A percentile compares a stretch with the other conserved stretches of the same genome.
phyloP scores from a whole-genome alignment of 2,113 vertebrate species.

The Mustela lutreola region DNA sequence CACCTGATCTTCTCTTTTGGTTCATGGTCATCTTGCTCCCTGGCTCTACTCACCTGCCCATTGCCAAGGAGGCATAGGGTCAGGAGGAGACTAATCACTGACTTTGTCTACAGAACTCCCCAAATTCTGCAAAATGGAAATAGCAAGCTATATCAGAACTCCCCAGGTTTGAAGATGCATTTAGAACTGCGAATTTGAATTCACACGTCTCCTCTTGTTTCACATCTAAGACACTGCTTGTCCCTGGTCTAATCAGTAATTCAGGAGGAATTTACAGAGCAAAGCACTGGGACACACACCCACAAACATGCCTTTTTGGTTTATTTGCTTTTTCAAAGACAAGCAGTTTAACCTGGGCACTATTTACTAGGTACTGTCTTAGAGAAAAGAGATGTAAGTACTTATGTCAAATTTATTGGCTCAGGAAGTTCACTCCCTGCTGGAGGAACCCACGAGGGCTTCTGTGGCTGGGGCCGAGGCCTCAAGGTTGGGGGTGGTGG shows the following conservation, averaged over 20 bases:
- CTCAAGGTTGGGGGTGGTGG: background rate
- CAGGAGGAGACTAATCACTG: background rate
- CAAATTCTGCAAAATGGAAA: background rate
- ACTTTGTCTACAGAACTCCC: background rate
- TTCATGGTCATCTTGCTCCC: background rate
- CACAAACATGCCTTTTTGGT: constrained; percentile 38
- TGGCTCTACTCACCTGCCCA: background rate
- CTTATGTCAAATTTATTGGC: background rate
- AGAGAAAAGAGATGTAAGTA: constrained; percentile 42
- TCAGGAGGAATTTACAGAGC: constrained; percentile 65
- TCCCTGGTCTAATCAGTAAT: constrained; percentile 14
- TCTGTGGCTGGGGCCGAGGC: background rate
- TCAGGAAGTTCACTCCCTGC: background rate
- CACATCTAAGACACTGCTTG: background rate
- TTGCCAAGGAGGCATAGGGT: background rate
- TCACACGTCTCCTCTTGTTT: constrained; percentile 13
- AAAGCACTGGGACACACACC: background rate
- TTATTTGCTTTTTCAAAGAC: constrained; percentile 66
- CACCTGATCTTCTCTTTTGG: background rate
- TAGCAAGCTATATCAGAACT: background rate
- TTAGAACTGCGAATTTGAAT: background rate
- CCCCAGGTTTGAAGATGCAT: background rate
- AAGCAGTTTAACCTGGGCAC: constrained; percentile 38
- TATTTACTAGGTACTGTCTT: constrained; percentile 37
- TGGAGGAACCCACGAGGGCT: background rate